Base-by-base conservation (phyloP, 1,140 invertebrate species). In the Pissodes strobi region DNA sequence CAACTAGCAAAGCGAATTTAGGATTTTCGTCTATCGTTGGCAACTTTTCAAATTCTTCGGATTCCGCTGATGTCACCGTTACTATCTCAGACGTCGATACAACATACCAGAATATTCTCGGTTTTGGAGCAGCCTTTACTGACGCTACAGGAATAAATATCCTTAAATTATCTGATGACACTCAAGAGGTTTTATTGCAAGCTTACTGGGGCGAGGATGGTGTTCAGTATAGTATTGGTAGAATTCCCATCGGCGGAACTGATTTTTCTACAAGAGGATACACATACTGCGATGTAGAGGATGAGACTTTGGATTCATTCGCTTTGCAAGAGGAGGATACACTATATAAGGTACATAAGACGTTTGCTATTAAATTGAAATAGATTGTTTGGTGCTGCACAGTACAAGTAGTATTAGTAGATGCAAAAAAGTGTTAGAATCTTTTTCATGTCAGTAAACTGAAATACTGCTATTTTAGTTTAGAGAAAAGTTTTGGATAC, bases 221-320 rank as follows among this genome's bases (percentile, higher is more conserved):
- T 4, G 78, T 92, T 62, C 87, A 88, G 63, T 95, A 94, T 75
- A 90, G 84, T 57, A 73, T 93, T 51, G 86, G 88, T 15, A 77
- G 92, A 41, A 83, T 91, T 0, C 90, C 93, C 0, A 94, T 96
- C 37, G 93, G 85, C 15, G 92, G 91, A 15, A 86, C 85, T 68
- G 93, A 97, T 78, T 91, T 91, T 72, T 92, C 90, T 0, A 85
- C 81, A 1, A 82, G 81, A 38, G 70, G 76, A 1, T 93, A 93
- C 70, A 84, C 88, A 0, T 90, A 90, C 70, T 87, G 88, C 72
- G 89, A 91, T 41, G 62, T 41, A 0, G n/a, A 52, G 18, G 81
- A 82, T 64, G 9, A 25, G 8, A 8, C 55, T 0, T 66, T 82
- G 5, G 15, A 67, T 12, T n/a, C 76, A 9, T 83, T 82, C 53